Percentiles rank a stretch among this genome's conserved stretches.
Conservation (phyloP, 2,888 invertebrate species). For the Cosmorhoe ocellata region DNA sequence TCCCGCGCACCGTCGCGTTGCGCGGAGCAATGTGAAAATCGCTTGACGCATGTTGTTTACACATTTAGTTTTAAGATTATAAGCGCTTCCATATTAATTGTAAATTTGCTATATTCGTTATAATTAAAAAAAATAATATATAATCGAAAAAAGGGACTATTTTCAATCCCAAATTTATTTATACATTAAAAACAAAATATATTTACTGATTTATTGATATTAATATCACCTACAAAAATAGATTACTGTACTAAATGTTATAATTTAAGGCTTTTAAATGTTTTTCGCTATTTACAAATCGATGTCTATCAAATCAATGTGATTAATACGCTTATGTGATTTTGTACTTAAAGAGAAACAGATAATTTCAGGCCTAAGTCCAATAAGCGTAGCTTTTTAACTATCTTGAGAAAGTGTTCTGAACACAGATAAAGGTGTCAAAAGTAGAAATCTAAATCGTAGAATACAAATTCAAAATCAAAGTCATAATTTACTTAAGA, state of each 20-base stretch:
- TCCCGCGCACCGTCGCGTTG: no score
- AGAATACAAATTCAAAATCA: background rate
- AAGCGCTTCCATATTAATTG: conserved; percentile 45
- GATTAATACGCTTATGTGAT: conserved; percentile 58
- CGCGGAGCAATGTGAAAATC: no score
- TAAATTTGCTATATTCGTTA: conserved; percentile 17
- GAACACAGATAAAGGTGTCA: conserved; percentile 51
- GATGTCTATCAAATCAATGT: conserved; percentile 57
- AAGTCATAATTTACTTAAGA: no score
- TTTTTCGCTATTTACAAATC: conserved; percentile 45
- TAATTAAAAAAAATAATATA: background rate
- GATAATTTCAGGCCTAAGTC: conserved; percentile 52
- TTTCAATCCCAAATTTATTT: conserved; percentile 16
- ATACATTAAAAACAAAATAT: conserved; percentile 39
- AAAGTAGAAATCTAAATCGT: conserved; percentile 34
- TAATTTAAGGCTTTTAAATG: conserved; percentile 45
- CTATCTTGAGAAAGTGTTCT: conserved; percentile 43
- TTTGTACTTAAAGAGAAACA: conserved; percentile 25
- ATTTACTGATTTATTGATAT: conserved; percentile 53
- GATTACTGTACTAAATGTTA: conserved; percentile 44
- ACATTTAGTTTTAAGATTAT: conserved; percentile 21
- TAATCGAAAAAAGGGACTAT: conserved; percentile 1
- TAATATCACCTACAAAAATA: conserved; percentile 49
- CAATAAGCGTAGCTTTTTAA: conserved; percentile 53
- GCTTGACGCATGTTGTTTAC: no score